A percentile compares a stretch with the other conserved stretches of the same genome.
phyloP scores from a whole-genome alignment of 2,113 vertebrate species.

The Microtus richardsoni region DNA sequence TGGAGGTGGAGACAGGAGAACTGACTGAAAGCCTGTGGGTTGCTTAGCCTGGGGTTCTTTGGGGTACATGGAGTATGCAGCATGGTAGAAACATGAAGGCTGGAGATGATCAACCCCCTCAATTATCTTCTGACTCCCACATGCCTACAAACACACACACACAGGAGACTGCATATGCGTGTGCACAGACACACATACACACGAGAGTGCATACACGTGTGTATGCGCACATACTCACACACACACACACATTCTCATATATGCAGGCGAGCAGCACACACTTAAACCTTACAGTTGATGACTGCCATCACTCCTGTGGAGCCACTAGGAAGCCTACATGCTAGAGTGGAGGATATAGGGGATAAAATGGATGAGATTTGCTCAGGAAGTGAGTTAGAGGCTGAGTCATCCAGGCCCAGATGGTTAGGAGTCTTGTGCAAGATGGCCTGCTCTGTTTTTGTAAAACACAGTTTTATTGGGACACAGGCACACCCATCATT shows the following conservation, averaged over 20 bases:
- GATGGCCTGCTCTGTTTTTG: neutral
- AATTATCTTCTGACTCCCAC: neutral
- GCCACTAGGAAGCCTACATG: neutral
- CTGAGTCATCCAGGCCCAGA: neutral
- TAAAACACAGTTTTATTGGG: neutral
- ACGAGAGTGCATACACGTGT: neutral
- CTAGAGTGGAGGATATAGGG: too few species aligned
- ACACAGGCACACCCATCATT: neutral
- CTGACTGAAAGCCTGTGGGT: neutral
- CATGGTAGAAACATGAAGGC: neutral
- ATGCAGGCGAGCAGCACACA: neutral
- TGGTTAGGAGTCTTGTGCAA: neutral
- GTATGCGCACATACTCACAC: neutral
- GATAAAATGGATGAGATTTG: neutral
- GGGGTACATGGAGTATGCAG: neutral
- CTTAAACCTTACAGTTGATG: too few species aligned
- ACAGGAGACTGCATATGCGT: neutral
- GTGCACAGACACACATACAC: neutral
- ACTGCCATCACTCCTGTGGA: neutral
- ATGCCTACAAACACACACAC: neutral
- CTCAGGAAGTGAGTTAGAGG: neutral
- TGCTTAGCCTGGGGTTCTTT: neutral
- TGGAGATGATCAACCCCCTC: neutral
- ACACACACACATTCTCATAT: neutral
- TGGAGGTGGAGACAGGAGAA: neutral